Conservation (phyloP, 2,888 invertebrate species). For the Microctonus brassicae region DNA sequence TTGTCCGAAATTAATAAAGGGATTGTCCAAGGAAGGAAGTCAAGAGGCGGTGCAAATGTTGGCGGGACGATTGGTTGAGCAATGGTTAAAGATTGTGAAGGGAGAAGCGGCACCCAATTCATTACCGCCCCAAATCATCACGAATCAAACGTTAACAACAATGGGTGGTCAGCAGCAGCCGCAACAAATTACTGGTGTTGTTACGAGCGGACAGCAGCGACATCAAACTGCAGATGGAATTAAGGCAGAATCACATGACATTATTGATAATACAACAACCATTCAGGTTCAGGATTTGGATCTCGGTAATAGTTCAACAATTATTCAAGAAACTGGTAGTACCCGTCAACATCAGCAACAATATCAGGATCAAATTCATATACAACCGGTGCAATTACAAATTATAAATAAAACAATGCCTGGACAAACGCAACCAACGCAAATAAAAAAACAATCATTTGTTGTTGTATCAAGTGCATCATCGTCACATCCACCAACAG, state of each 20-base stretch:
- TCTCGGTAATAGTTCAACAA: constrained; percentile 38
- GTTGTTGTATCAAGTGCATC: constrained; percentile 55
- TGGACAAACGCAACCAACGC: constrained; percentile 40
- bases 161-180: constrained; percentile 27
- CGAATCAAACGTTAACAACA: background rate
- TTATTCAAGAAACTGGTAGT: background rate
- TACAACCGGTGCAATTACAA: constrained; percentile 53
- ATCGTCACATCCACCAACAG: constrained; percentile 49
- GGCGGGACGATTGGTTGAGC: constrained; percentile 86
- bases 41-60: constrained; percentile 83
- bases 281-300: constrained; percentile 54
- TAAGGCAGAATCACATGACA: constrained; percentile 33
- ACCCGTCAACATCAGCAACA: constrained; percentile 37
- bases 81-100: constrained; percentile 92
- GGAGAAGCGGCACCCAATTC: constrained; percentile 75
- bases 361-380: constrained; percentile 40
- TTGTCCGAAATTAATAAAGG: constrained; percentile 92
- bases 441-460: constrained; percentile 53
- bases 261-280: constrained; percentile 42
- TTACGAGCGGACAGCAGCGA: background rate
- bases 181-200: constrained; percentile 18
- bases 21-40: constrained; percentile 84
- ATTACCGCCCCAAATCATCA: constrained; percentile 63
- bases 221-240: background rate
- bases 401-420: constrained; percentile 48